Base-by-base conservation (phyloP, 1,140 invertebrate genomes). In the Frieseomelitta varia region DNA sequence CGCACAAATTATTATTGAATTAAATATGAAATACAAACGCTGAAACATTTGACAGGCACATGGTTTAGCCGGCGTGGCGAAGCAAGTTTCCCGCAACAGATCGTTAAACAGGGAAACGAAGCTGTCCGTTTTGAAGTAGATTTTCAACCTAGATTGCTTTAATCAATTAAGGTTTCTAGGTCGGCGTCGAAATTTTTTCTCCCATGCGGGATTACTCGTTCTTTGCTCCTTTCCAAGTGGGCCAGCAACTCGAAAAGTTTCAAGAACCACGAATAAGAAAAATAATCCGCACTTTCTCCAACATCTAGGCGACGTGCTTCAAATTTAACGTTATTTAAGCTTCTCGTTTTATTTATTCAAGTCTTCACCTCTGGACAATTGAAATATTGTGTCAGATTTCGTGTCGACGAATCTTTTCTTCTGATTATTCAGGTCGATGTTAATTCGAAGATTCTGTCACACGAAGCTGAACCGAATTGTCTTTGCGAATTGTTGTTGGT, bases 91-190 rank as follows among this genome's bases (percentile, higher is more conserved):
- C 12, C 8, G n/a, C n/a, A 21, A 4, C 27, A 73, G 72, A 55
- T 53, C 51, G n/a, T 73, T 53, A 73, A 55, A 55, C 51, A 21
- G 17, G 21, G 51, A 55, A 30, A 27, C 71, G n/a, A 73, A 55
- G 19, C 55, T 73, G n/a, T n/a, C 19, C 51, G 21, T 30, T 55
- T 73, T 55, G 3, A 73, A 21, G 72, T 53, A 8, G 51, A 53
- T 73, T 47, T 73, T 73, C 72, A 73, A 73, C 51, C 51, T 73
- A 19, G 39, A 71, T 71, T 71, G 27, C 27, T 55, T 73, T 30
- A 73, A 73, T 73, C 27, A 53, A 73, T 55, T 73, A 73, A 73
- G 72, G 51, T 55, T 53, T 73, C 72, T 55, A 21, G 51, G 72
- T 55, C 51, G 51, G 14, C 51, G 72, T 30, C 51, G 14, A 30